Evolutionary conservation across 2,113 vertebrate species (phyloP).

Genomic region (Platysteira castanea): DNA sequence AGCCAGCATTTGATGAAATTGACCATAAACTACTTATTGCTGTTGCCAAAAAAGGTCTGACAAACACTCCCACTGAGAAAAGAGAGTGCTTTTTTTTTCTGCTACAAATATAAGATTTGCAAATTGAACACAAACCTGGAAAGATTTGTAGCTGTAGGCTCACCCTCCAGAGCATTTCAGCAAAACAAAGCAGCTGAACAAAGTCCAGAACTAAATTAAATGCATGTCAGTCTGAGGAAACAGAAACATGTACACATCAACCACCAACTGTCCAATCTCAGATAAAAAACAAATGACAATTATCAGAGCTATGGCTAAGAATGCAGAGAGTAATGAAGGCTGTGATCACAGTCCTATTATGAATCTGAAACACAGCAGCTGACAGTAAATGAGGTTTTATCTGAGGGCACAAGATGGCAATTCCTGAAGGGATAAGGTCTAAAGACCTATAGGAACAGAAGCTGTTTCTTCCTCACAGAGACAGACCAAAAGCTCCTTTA

Average conservation of each 20-base stretch:
- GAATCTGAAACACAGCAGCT: neutral
- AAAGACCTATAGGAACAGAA: neutral
- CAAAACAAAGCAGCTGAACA: conserved; percentile 14
- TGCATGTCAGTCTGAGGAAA: neutral
- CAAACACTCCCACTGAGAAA: conserved; percentile 13
- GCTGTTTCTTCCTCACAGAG: neutral
- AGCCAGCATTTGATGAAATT: conserved; percentile 24
- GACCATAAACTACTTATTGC: conserved; percentile 37
- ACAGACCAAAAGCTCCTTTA: neutral
- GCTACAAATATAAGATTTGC: conserved; percentile 19
- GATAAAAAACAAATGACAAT: neutral
- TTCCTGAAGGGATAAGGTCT: neutral
- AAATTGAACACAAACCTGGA: conserved; percentile 38
- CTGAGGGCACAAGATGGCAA: neutral
- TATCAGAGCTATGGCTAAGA: neutral
- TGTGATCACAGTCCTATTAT: neutral
- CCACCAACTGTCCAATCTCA: neutral
- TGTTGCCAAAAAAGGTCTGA: conserved; percentile 37
- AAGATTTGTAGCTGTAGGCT: conserved; percentile 19
- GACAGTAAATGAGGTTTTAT: neutral
- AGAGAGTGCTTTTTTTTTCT: neutral
- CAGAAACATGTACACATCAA: neutral
- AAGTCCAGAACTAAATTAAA: conserved; percentile 39
- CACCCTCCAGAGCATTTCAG: neutral
- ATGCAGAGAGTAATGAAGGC: neutral